phyloP scores from a whole-genome alignment of 2,113 vertebrate genomes.

The Herpetotheres cachinnans region DNA sequence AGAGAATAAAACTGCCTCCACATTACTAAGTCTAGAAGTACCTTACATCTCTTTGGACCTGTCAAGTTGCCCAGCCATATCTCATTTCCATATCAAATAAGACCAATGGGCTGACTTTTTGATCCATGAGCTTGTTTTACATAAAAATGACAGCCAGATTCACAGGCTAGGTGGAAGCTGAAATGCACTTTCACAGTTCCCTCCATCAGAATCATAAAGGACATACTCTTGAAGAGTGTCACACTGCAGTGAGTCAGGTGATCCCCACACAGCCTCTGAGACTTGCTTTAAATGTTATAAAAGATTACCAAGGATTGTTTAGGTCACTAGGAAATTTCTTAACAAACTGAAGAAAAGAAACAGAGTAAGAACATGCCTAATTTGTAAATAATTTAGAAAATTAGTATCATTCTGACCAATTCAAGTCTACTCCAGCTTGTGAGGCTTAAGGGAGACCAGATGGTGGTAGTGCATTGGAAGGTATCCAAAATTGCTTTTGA shows the following conservation, averaged over 20 bases:
- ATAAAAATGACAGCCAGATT: neutral
- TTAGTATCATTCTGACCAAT: slow-evolving; percentile 72
- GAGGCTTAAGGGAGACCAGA: slow-evolving; percentile 71
- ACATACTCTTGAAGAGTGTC: neutral
- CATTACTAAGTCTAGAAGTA: neutral
- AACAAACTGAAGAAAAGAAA: slow-evolving; percentile 22
- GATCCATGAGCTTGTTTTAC: neutral
- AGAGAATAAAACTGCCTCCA: neutral
- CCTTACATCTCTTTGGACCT: neutral
- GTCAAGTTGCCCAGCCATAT: neutral
- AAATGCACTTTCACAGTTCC: neutral
- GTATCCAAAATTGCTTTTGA: slow-evolving; percentile 73
- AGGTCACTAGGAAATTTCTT: neutral
- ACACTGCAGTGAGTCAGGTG: neutral
- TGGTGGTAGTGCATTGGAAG: slow-evolving; percentile 67
- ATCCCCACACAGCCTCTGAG: neutral
- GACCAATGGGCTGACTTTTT: neutral
- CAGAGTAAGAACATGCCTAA: slow-evolving; percentile 51
- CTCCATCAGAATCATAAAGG: rapidly evolving
- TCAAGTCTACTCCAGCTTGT: slow-evolving; percentile 60
- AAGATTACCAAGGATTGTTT: neutral
- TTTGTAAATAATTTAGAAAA: slow-evolving; percentile 76
- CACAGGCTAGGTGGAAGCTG: neutral
- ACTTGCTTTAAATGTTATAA: neutral
- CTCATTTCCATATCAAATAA: neutral